These are phyloP conservation scores for Epinotia ramella DNA, from an alignment of 2,888 invertebrate species.

Conservation along the genomic window DNA sequence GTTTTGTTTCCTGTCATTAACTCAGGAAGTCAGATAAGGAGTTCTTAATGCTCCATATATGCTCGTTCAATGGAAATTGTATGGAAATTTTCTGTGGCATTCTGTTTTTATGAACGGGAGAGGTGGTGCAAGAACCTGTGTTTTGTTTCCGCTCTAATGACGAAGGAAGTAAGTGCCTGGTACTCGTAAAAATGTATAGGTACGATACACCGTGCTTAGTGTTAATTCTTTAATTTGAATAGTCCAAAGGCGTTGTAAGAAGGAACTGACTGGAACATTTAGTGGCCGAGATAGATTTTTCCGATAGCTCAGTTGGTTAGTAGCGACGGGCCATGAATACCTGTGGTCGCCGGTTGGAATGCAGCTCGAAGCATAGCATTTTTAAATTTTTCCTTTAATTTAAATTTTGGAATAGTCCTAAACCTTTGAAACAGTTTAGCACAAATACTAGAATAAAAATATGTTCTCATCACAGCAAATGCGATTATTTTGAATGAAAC, in stretches of 20 bases:
- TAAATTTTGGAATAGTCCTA: too few species aligned
- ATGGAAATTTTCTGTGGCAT: constrained; percentile 20
- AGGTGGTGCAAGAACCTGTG: constrained; percentile 6
- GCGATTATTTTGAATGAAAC: background rate
- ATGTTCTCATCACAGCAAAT: background rate
- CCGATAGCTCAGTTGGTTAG: too few species aligned
- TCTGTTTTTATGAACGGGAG: constrained; percentile 9
- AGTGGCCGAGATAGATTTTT: too few species aligned
- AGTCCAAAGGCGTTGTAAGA: too few species aligned
- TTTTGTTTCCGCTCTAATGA: constrained; percentile 20
- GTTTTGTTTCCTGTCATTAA: constrained; percentile 36
- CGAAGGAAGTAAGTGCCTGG: constrained; percentile 5
- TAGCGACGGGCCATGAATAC: too few species aligned
- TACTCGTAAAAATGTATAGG: background rate
- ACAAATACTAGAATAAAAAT: background rate
- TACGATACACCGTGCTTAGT: background rate
- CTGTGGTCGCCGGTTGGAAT: too few species aligned
- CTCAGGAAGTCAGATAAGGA: constrained; percentile 30
- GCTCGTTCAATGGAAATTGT: constrained; percentile 24
- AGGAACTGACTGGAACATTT: too few species aligned
- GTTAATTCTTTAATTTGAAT: background rate
- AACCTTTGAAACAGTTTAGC: too few species aligned
- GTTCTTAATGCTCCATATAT: constrained; percentile 16
- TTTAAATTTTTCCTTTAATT: too few species aligned
- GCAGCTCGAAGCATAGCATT: too few species aligned